Base-by-base conservation (phyloP, 2,888 invertebrate species). In the Dendrolimus houi region DNA sequence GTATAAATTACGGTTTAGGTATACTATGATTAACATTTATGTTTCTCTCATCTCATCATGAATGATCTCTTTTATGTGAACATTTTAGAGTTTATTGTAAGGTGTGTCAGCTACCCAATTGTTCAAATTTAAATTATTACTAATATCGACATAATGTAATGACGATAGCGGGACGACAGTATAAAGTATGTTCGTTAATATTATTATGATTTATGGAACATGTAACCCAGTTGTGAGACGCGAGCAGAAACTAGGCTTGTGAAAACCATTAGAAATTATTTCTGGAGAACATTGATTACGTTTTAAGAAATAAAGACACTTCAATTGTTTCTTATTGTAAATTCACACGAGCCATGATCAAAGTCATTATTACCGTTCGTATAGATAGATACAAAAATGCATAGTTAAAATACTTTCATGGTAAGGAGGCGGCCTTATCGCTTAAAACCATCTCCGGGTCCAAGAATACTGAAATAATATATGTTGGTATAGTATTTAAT, bases 181-280 rank as follows among this genome's bases (percentile, higher is more conserved):
- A 70, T 65, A 68, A 65, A 74, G 67, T 70, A 64, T 71, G 64
- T 66, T 75, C 72, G 75, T 82, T 80, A 75, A 71, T 74, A 70
- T 77, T 75, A 83, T 83, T 81, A 80, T 83, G 82, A 85, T 84
- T 83, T 79, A 85, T 81, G 74, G 68, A 72, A 69, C 75, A 74
- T 75, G 70, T 81, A 81, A 81, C 85, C 85, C 74, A 85, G 72
- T 77, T 84, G 68, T 68, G 61, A 55, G 61, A 57, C 63, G 65
- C 69, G 69, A 71, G 67, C 64, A 56, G 57, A 57, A 57, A 62
- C 64, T 29, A 29, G 6, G 66, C 68, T 78, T 78, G 77, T 73
- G 71, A 78, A 81, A 79, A 71, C 77, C 76, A 80, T 81, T 81
- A 76, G 74, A 71, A 65, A 64, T 68, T 64, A 70, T 69, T 68